Percentiles rank a stretch among this genome's conserved stretches.
Conservation (phyloP, 2,797 vertebrate species). For the Pangasius mekongensis region DNA sequence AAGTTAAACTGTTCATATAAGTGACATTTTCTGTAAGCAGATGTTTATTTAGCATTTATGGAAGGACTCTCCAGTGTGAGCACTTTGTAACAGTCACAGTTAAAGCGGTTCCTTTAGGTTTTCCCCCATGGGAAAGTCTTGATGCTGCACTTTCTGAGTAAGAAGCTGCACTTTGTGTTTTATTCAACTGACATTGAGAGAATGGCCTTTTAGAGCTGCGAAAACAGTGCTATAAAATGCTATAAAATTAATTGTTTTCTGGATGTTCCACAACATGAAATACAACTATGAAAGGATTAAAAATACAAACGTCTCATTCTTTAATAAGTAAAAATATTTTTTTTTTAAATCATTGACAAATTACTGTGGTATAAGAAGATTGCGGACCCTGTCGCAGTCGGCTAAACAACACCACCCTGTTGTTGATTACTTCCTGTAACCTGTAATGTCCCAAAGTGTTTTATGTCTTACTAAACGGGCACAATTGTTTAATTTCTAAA, state of each 20-base stretch:
- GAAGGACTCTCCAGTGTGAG: conserved; percentile 3
- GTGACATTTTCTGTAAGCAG: background rate
- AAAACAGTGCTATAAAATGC: background rate
- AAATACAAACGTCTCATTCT: no score
- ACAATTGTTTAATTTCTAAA: background rate
- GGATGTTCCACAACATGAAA: no score
- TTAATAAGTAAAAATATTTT: no score
- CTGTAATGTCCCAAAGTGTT: background rate
- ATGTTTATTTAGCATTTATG: background rate
- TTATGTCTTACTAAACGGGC: background rate
- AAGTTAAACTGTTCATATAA: background rate
- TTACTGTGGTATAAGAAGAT: no score
- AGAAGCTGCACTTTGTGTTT: background rate
- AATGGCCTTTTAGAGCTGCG: background rate
- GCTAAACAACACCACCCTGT: background rate
- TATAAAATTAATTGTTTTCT: background rate
- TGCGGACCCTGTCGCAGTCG: background rate
- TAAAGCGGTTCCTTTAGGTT: background rate
- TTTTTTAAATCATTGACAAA: no score
- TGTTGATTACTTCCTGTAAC: background rate
- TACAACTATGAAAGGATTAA: no score
- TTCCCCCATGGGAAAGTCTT: background rate
- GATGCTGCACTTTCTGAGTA: background rate
- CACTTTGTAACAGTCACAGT: background rate
- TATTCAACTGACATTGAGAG: background rate